phyloP scores from a whole-genome alignment of 2,113 vertebrate genomes.

The Edolisoma coerulescens region DNA sequence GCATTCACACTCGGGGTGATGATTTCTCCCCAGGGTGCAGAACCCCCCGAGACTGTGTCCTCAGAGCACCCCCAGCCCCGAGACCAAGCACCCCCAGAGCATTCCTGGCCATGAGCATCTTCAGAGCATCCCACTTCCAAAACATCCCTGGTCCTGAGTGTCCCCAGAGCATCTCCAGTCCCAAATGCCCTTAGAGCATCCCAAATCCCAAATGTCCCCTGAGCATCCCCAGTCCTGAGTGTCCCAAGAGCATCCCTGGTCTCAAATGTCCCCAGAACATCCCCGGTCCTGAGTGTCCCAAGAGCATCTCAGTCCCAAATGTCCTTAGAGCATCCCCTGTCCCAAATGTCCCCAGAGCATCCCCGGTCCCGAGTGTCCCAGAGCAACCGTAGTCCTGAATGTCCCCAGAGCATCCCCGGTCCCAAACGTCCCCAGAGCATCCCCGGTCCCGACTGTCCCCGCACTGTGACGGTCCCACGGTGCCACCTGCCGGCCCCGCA shows the following conservation, averaged over 20 bases:
- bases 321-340: accelerated
- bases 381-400: accelerated
- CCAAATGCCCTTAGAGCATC: accelerated
- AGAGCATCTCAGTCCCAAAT: accelerated
- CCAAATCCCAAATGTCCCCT: accelerated
- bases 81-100: neutral
- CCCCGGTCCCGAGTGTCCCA: accelerated
- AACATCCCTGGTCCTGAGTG: accelerated
- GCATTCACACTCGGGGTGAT: accelerated
- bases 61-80: neutral
- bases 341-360: accelerated
- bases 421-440: accelerated
- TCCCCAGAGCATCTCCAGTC: accelerated
- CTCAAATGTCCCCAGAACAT: accelerated
- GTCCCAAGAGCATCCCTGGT: accelerated
- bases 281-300: accelerated
- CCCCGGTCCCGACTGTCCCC: neutral
- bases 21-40: neutral
- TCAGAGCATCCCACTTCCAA: neutral
- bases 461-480: neutral
- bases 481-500: constrained; percentile 35
- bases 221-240: accelerated
- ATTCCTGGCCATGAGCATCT: too few species aligned
- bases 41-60: accelerated
- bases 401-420: accelerated